These are phyloP conservation scores for Drosophila ironensis DNA, from an alignment of 1,140 invertebrate species.

Conservation along the genomic window DNA sequence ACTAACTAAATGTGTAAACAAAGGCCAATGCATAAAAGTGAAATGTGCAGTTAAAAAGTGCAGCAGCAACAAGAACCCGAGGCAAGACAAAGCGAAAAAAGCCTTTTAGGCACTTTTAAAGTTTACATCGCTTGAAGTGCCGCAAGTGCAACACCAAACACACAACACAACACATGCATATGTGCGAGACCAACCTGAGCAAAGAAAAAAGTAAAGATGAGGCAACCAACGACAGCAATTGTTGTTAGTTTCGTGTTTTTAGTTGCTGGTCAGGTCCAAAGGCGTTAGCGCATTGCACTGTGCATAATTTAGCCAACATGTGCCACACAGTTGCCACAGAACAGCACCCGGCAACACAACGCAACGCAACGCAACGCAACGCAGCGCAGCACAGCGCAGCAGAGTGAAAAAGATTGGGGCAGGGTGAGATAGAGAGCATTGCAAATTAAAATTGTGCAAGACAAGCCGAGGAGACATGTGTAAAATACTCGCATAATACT, in stretches of 20 bases:
- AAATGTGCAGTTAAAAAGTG: constrained; percentile 38
- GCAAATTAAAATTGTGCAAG: constrained; percentile 35
- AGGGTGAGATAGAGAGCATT: no score
- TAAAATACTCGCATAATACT: no score
- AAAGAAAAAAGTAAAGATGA: neutral
- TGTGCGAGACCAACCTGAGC: constrained; percentile 11
- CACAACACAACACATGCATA: no score
- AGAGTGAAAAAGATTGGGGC: no score
- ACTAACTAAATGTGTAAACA: constrained; percentile 42
- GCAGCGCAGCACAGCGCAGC: no score
- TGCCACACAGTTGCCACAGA: constrained; percentile 46
- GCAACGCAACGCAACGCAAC: no score
- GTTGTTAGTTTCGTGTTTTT: neutral
- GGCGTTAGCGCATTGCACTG: constrained; percentile 43
- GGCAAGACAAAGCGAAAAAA: constrained; percentile 29
- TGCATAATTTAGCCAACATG: constrained; percentile 73
- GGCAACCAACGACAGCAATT: neutral
- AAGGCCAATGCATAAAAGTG: constrained; percentile 54
- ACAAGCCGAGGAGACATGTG: constrained; percentile 22
- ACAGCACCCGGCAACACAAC: no score
- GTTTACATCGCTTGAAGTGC: constrained; percentile 56
- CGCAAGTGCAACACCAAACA: constrained; percentile 15
- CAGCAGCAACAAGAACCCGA: constrained; percentile 2
- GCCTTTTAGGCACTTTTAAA: constrained; percentile 50
- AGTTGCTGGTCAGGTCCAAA: constrained; percentile 9